Base-by-base conservation (phyloP, 2,888 invertebrate genomes). In the Macropis europaea region DNA sequence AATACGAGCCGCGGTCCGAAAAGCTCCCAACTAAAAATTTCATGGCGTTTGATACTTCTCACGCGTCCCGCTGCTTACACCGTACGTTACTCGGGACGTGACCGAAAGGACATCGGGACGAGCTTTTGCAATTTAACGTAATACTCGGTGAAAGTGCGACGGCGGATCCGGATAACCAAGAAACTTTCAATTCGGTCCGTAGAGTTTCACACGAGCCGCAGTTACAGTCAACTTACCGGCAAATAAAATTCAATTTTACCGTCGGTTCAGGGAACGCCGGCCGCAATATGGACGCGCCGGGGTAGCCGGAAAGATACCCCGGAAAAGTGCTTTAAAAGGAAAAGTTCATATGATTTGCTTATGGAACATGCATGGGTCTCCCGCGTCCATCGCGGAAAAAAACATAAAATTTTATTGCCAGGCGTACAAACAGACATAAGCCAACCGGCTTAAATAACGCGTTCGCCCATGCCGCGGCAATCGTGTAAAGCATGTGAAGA, bases 181-280 rank as follows among this genome's bases (percentile, higher is more conserved):
- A 59, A 57, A 63, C 48, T 68, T 62, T 63, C 62, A 34, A 63
- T 56, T 53, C 52, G 17, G 30, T 9, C 7, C 22, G 34, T 11
- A n/a, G 26, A 36, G 50, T 42, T 47, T n/a, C 47, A 38, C 53
- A 53, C 62, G 54, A 68, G 62, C 47, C 30, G 63, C 5, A 36
- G 48, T n/a, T n/a, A 56, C 56, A 66, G 67, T 34, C 48, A 56
- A 66, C 47, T 70, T 70, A 66, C 67, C 26, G 48, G 48, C 45
- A 53, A 59, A 66, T 53, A 59, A 53, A 70, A 70, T 66, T 70
- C 48, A 53, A 64, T 70, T 68, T 56, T 24, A 17, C 30, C 54
- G 22, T 3, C 28, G 13, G 54, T 7, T 26, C 24, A 34, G 13
- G 24, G 32, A n/a, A 56, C 6, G 13, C 19, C 22, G 30, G 9